Evolutionary conservation across 2,888 invertebrate genomes (phyloP), one percentile per base, ranked within the genome.

Genomic region (Oscheius onirici): DNA sequence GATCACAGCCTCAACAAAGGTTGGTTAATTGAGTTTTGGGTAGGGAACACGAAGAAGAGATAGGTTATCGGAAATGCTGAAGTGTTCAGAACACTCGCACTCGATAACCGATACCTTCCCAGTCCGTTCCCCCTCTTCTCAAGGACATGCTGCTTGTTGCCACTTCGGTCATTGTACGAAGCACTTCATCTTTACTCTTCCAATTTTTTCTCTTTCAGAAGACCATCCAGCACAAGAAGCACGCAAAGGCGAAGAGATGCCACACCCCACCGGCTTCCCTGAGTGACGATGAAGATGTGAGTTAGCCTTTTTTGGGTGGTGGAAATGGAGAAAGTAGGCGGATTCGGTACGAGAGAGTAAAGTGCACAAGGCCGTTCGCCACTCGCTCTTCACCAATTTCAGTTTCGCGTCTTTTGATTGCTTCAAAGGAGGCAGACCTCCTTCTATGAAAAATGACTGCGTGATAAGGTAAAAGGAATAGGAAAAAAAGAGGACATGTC

Each of bases 261-360:
- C 15, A 26, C n/a, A 49, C 63, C 11, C 63, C 63, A 3, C 63
- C 63, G 5, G 63, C 63, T 24, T 26, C 63, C 0, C 26, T 63
- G 46, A 63, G 63, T 49, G 60, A 60, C 13, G 63, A 63, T 8
- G 63, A 63, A 17, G 63, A 63, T 24, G 63, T 63, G 49, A 24
- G 63, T 43, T 43, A 34, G 34, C 43, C 24, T 24, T 22, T 15
- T 41, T 63, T 49, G n/a, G n/a, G n/a, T n/a, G n/a, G n/a, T 46
- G 49, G 34, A 26, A 44, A 44, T 8, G 34, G 63, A 17, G 58
- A 58, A 58, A 58, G 40, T 55, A 55, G 55, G 15, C 28, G 26
- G 17, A 3, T 40, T 26, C 20, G 43, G 40, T 51, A 44, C 34
- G 49, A 34, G 22, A 11, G 13, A 26, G n/a, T 34, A 51, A 51